Conservation (phyloP, 2,113 vertebrate species). For the Tinamus guttatus region DNA sequence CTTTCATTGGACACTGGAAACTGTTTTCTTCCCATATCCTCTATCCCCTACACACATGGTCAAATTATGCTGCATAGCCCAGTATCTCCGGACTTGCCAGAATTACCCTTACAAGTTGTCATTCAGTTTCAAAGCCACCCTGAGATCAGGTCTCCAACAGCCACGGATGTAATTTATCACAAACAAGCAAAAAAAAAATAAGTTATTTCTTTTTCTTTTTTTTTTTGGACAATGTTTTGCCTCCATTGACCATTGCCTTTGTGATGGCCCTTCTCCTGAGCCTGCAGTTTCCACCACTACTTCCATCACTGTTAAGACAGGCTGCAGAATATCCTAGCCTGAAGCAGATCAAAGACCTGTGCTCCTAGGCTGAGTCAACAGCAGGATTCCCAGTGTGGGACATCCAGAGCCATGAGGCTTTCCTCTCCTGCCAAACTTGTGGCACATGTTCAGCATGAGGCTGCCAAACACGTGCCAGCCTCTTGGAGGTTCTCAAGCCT, state of each 20-base stretch:
- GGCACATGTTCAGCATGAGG: neutral
- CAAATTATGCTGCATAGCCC: neutral
- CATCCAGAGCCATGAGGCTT: neutral
- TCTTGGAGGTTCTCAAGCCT: neutral
- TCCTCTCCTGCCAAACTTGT: neutral
- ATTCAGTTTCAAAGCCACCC: neutral
- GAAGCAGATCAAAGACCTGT: neutral
- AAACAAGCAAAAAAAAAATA: no score
- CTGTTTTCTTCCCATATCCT: neutral
- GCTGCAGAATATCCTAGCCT: neutral
- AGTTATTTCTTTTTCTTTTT: neutral
- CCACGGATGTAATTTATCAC: neutral
- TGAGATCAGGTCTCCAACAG: neutral
- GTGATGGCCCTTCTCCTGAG: neutral
- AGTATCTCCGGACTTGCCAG: neutral
- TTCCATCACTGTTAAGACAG: neutral
- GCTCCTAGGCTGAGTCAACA: neutral
- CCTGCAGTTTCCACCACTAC: neutral
- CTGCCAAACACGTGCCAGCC: neutral
- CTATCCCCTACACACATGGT: accelerated
- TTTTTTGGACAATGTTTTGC: neutral
- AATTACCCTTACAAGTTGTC: neutral
- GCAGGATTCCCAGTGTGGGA: neutral
- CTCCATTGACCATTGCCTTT: neutral
- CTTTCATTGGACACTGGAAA: neutral